Conservation (phyloP, 2,113 vertebrate species). For the Empidonax alnorum region DNA sequence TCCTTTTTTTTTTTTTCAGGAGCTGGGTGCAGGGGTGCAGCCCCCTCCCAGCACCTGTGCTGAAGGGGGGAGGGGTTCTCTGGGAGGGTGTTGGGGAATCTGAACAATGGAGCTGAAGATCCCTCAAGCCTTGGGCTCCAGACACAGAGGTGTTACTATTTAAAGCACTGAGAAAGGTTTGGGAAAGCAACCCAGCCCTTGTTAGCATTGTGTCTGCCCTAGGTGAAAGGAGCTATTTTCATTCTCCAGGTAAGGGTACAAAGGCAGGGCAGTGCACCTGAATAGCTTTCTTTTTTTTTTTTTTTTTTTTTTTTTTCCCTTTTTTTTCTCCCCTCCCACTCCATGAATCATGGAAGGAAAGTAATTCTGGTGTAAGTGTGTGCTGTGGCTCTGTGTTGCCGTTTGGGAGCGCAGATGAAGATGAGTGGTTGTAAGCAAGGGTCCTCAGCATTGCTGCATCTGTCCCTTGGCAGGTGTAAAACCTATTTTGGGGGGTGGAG, state of each 20-base stretch:
- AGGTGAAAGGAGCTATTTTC: not conserved
- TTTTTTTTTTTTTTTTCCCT: rapidly evolving
- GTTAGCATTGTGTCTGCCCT: not conserved
- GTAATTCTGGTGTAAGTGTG: not conserved
- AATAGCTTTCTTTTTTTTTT: not conserved
- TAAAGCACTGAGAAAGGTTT: not conserved
- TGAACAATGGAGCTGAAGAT: rapidly evolving
- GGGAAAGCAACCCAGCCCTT: not conserved
- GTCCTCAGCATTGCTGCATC: not conserved
- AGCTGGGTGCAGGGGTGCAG: not conserved
- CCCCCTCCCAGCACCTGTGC: not conserved
- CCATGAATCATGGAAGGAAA: not conserved
- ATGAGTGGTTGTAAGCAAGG: not conserved
- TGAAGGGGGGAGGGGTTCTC: not conserved
- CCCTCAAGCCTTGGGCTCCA: not conserved
- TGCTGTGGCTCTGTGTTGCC: not conserved
- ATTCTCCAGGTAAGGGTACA: not conserved
- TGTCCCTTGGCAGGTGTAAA: not conserved
- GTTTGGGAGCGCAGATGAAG: not conserved
- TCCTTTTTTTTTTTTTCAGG: not conserved
- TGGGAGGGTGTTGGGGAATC: not conserved
- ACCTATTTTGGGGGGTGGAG: not conserved
- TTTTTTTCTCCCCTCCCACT: rapidly evolving
- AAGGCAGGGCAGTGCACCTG: not conserved
- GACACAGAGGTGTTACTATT: not conserved